A percentile compares a stretch with the other conserved stretches of the same genome.
Evolutionary conservation across 1,140 invertebrate species (phyloP).

Genomic region (Solenopsis invicta): DNA sequence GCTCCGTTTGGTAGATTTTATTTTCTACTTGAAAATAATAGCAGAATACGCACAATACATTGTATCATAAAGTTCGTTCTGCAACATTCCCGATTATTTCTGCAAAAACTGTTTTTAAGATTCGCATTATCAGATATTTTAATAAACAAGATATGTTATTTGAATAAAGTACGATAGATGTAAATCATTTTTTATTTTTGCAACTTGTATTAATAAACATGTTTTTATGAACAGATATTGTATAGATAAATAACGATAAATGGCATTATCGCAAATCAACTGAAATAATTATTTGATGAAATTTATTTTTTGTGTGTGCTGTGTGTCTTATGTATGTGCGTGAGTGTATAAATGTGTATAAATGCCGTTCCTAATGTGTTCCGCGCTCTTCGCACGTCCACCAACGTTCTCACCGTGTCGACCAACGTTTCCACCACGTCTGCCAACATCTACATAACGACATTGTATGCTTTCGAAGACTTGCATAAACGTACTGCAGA

Average conservation of each 20-base stretch:
- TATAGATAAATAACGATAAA: neutral
- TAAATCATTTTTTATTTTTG: neutral
- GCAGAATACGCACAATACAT: neutral
- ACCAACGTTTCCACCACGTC: no score
- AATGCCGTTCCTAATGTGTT: no score
- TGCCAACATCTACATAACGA: no score
- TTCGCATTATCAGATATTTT: neutral
- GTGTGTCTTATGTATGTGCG: no score
- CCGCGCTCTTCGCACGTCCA: no score
- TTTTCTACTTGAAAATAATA: neutral
- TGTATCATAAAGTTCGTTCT: neutral
- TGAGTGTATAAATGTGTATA: no score
- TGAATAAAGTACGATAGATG: neutral
- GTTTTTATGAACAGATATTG: neutral
- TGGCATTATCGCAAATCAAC: neutral
- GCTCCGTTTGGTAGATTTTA: neutral
- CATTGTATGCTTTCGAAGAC: no score
- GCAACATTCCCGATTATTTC: neutral
- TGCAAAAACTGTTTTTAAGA: neutral
- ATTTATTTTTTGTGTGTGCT: neutral
- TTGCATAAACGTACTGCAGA: no score
- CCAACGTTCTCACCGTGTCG: no score
- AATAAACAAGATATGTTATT: neutral
- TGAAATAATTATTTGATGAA: neutral
- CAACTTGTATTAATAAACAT: neutral